phyloP scores from a whole-genome alignment of 2,888 invertebrate genomes.

The Cantharis flavilabris region DNA sequence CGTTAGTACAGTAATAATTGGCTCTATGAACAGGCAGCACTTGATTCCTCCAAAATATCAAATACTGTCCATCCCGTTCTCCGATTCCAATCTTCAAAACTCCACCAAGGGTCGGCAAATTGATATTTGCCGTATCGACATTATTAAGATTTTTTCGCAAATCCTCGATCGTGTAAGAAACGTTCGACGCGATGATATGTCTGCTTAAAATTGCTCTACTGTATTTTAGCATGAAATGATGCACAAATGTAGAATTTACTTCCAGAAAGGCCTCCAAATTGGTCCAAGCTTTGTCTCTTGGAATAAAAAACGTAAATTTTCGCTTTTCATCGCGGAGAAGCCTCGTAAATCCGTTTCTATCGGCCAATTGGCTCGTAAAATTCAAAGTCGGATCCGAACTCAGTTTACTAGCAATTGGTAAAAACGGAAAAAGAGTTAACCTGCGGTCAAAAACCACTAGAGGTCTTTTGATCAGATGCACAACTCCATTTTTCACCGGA shows the following conservation, averaged over 20 bases:
- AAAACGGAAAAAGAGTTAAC: constrained; percentile 82
- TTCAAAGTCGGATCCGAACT: constrained; percentile 83
- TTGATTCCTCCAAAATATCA: constrained; percentile 58
- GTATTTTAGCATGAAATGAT: constrained; percentile 66
- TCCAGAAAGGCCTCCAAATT: constrained; percentile 48
- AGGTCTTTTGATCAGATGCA: constrained; percentile 87
- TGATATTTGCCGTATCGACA: constrained; percentile 14
- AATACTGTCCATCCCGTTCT: constrained; percentile 37
- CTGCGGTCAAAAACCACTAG: constrained; percentile 84
- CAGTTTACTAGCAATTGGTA: constrained; percentile 80
- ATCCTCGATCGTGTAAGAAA: constrained; percentile 75
- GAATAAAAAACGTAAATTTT: constrained; percentile 88
- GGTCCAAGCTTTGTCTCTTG: constrained; percentile 85
- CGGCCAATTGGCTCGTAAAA: constrained; percentile 74
- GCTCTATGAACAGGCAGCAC: constrained; percentile 82
- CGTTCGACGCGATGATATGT: constrained; percentile 79
- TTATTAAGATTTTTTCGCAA: constrained; percentile 64
- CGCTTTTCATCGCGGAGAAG: constrained; percentile 71
- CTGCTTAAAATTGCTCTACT: constrained; percentile 70
- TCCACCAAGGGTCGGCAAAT: constrained; percentile 26
- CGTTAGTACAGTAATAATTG: constrained; percentile 92
- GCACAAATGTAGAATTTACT: constrained; percentile 71
- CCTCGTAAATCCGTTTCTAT: constrained; percentile 73
- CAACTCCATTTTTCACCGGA: constrained; percentile 88
- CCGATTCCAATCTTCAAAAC: constrained; percentile 33